Conservation (phyloP, 2,888 invertebrate species). For the Congeria kusceri region DNA sequence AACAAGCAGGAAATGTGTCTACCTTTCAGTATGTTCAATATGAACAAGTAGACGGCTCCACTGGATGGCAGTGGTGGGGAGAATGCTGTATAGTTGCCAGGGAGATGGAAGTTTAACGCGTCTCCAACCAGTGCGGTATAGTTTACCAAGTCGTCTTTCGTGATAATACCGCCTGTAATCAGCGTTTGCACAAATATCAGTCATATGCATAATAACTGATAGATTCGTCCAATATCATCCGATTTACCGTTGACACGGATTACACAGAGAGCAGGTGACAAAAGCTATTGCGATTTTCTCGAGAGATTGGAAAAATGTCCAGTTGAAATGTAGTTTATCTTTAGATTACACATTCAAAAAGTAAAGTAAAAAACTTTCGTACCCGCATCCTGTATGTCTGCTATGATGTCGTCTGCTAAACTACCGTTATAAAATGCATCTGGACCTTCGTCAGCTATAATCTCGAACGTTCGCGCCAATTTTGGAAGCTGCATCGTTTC, state of each 20-base stretch:
- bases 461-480: slow-evolving; percentile 90
- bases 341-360: too few relatives aligned
- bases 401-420: slow-evolving; percentile 89
- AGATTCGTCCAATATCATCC: too few relatives aligned
- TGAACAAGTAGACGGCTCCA: slow-evolving; percentile 65
- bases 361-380: not conserved
- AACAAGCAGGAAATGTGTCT: too few relatives aligned
- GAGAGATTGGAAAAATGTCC: too few relatives aligned
- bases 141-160: slow-evolving; percentile 71
- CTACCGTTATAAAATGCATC: slow-evolving; percentile 91
- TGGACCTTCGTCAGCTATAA: slow-evolving; percentile 90
- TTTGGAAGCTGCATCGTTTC: slow-evolving; percentile 86
- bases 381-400: slow-evolving; percentile 90
- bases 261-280: too few relatives aligned
- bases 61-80: slow-evolving; percentile 79
- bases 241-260: too few relatives aligned
- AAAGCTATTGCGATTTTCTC: too few relatives aligned
- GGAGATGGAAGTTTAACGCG: slow-evolving; percentile 59
- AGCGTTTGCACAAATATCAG: too few relatives aligned
- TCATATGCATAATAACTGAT: too few relatives aligned
- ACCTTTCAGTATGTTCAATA: too few relatives aligned
- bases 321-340: too few relatives aligned
- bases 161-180: slow-evolving; percentile 71
- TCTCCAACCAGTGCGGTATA: slow-evolving; percentile 63
- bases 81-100: slow-evolving; percentile 60